phyloP scores from a whole-genome alignment of 2,113 vertebrate genomes.

The Eleginops maclovinus region DNA sequence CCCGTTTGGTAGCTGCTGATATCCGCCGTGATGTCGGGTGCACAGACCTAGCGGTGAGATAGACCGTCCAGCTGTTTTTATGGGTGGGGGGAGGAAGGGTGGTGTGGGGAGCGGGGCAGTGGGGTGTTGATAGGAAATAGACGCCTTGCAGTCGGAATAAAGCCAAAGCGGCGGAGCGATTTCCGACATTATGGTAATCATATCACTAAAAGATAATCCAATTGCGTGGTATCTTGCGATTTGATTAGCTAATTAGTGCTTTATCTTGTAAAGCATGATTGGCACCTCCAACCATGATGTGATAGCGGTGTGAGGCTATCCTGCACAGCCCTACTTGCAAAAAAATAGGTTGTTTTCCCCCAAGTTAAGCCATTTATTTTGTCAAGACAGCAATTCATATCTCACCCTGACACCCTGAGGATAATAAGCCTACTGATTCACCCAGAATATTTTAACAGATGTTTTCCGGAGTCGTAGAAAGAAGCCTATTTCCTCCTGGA shows the following conservation, averaged over 20 bases:
- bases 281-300: slow-evolving; percentile 76
- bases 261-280: slow-evolving; percentile 65
- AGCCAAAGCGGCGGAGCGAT: slow-evolving; percentile 26
- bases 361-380: slow-evolving; percentile 24
- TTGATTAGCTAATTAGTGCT: slow-evolving; percentile 68
- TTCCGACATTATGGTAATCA: slow-evolving; percentile 2
- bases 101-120: neutral
- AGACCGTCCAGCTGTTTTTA: slow-evolving; percentile 81
- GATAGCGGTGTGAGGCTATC: slow-evolving; percentile 49
- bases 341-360: neutral
- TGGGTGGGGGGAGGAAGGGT: slow-evolving; percentile 51
- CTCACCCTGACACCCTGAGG: neutral
- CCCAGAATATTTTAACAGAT: neutral
- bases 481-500: slow-evolving; percentile 42
- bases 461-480: slow-evolving; percentile 22
- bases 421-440: slow-evolving; percentile 2
- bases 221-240: slow-evolving; percentile 5
- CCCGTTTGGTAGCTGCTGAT: neutral
- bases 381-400: neutral
- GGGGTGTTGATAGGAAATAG: slow-evolving; percentile 67
- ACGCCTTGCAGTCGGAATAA: slow-evolving; percentile 57
- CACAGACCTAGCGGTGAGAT: slow-evolving; percentile 49
- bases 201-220: slow-evolving; percentile 1
- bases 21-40: slow-evolving; percentile 4
- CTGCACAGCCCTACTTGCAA: slow-evolving; percentile 27